Evolutionary conservation across 2,797 vertebrate species (phyloP).

Genomic region (Fistularia commersonii): DNA sequence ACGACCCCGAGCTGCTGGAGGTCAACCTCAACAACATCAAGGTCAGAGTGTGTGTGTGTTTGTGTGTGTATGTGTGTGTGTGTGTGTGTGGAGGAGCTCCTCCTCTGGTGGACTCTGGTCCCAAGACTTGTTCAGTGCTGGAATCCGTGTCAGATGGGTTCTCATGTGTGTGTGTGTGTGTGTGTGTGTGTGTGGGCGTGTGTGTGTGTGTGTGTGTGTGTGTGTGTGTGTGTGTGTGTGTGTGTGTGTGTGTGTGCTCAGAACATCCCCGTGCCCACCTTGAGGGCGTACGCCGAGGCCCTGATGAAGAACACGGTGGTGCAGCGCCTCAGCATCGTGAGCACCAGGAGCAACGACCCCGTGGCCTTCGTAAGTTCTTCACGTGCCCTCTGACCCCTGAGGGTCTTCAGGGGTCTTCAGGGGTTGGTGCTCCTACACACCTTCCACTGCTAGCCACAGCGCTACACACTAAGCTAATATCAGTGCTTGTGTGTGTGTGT

Average conservation of each 20-base stretch:
- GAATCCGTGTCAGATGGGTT: no score
- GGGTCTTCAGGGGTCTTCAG: no score
- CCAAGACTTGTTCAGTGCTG: no score
- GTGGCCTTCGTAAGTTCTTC: conserved; percentile 86
- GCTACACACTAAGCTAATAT: not conserved
- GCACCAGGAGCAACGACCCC: conserved; percentile 93
- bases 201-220: not conserved
- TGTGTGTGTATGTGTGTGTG: no score
- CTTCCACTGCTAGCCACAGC: no score
- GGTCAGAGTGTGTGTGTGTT: conserved; percentile 44
- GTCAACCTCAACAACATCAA: conserved; percentile 98
- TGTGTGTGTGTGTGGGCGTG: not conserved
- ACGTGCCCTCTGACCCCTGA: not conserved
- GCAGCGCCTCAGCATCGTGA: conserved; percentile 92
- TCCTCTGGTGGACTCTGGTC: no score
- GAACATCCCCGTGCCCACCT: conserved; percentile 91
- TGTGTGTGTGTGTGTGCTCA: no score
- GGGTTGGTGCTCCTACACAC: no score
- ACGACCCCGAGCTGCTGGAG: conserved; percentile 90
- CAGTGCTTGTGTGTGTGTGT: not conserved
- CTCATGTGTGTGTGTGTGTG: no score
- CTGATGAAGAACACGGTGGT: conserved; percentile 86
- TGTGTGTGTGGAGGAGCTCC: no score
- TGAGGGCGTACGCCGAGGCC: conserved; percentile 90
- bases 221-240: no score